Conservation (phyloP, 2,113 vertebrate species). For the Bufo gargarizans region DNA sequence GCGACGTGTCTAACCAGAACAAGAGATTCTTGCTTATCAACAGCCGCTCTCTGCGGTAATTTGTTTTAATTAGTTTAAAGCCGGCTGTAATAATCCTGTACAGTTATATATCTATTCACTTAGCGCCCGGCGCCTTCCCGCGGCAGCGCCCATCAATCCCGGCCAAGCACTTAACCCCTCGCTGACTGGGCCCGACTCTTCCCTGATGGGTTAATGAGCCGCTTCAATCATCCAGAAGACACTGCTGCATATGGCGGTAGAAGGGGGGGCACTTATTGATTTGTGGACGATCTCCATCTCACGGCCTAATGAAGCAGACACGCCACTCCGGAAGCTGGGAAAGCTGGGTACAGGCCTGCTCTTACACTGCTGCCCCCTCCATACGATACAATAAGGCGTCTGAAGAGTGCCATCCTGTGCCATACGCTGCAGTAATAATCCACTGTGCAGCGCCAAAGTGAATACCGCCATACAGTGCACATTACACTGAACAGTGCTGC, state of each 20-base stretch:
- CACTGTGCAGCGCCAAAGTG: no score
- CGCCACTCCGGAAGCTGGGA: neutral
- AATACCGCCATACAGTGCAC: no score
- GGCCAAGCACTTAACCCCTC: slow-evolving; percentile 38
- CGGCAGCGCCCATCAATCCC: slow-evolving; percentile 51
- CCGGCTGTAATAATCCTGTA: slow-evolving; percentile 62
- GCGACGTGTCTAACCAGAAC: slow-evolving; percentile 59
- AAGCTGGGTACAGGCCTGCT: neutral
- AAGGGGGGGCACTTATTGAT: neutral
- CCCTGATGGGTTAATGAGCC: slow-evolving; percentile 20
- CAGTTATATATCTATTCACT: slow-evolving; percentile 60
- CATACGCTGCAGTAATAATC: no score
- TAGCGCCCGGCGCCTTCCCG: slow-evolving; percentile 48
- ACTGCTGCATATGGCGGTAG: neutral
- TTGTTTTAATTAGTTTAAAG: slow-evolving; percentile 63
- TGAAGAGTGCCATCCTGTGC: no score
- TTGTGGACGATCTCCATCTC: neutral
- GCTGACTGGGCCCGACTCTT: neutral
- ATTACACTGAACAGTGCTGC: no score
- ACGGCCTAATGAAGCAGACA: neutral
- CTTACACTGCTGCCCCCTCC: no score
- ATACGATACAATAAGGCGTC: no score
- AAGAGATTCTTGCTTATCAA: slow-evolving; percentile 61
- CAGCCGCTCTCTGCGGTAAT: slow-evolving; percentile 58
- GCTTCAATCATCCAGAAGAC: neutral